phyloP scores from a whole-genome alignment of 2,888 invertebrate species.

The Mesochorus sp. region DNA sequence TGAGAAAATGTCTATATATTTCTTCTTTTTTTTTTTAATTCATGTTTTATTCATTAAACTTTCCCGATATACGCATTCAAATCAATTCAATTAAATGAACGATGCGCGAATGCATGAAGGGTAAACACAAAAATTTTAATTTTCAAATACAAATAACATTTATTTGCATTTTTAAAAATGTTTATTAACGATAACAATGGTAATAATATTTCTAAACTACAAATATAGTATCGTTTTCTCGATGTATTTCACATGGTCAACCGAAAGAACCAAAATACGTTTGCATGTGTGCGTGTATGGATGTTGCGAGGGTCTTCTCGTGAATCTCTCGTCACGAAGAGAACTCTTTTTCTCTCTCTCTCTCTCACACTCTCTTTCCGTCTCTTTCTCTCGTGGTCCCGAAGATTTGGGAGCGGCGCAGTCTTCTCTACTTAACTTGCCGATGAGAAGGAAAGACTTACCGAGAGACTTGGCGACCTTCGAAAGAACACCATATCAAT shows the following conservation, averaged over 20 bases:
- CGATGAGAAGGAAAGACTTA: slow-evolving; percentile 54
- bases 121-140: neutral
- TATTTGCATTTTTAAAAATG: neutral
- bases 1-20: no score
- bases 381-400: slow-evolving; percentile 2
- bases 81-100: no score
- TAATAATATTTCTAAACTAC: neutral
- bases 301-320: slow-evolving; percentile 56
- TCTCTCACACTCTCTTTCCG: slow-evolving; percentile 33
- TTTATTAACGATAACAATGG: neutral
- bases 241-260: slow-evolving; percentile 35
- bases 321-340: slow-evolving; percentile 54
- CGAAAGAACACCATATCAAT: slow-evolving; percentile 32
- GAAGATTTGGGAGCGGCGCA: slow-evolving; percentile 59
- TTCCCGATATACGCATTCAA: no score
- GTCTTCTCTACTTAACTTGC: slow-evolving; percentile 53
- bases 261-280: slow-evolving; percentile 11
- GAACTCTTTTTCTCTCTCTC: slow-evolving; percentile 15
- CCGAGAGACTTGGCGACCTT: slow-evolving; percentile 60
- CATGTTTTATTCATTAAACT: no score
- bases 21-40: no score
- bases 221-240: slow-evolving; percentile 17
- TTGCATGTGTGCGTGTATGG: slow-evolving; percentile 6
- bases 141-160: neutral
- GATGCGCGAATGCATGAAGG: no score